Percentiles rank a stretch among this genome's conserved stretches.
phyloP scores from a whole-genome alignment of 53 echinoderm and acorn worm species.

The Henricia sp. region DNA sequence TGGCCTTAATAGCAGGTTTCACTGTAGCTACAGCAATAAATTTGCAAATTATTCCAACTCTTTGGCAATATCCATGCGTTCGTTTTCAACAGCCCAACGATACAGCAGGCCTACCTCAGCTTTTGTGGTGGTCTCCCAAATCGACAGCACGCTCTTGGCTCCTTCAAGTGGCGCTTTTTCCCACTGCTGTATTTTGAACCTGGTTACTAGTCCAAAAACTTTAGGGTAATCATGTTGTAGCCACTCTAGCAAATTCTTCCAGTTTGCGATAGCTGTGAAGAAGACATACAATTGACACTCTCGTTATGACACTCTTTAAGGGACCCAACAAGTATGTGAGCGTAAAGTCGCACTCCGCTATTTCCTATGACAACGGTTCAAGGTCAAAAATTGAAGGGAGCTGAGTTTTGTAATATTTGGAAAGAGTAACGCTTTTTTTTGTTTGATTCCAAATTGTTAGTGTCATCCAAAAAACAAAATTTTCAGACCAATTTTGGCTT shows the following conservation, averaged over 20 bases:
- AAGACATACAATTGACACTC: not conserved
- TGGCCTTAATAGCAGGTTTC: no score
- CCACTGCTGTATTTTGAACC: not conserved
- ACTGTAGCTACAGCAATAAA: no score
- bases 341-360: not conserved
- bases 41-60: conserved; percentile 15
- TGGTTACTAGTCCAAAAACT: not conserved
- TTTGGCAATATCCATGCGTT: conserved; percentile 17
- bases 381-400: no score
- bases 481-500: no score
- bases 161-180: not conserved
- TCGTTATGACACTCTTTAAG: no score
- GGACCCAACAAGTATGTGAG: not conserved
- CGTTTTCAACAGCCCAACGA: conserved; percentile 22
- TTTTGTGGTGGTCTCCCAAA: conserved; percentile 38
- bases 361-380: not conserved
- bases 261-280: not conserved
- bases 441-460: no score
- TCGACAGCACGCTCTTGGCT: not conserved
- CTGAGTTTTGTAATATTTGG: no score
- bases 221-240: not conserved
- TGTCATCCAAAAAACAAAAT: no score
- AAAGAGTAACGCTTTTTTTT: no score
- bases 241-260: conserved; percentile 24
- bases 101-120: conserved; percentile 13